A percentile compares a stretch with the other conserved stretches of the same genome.
phyloP scores from a whole-genome alignment of 2,113 vertebrate species.

The Ellobius talpinus region DNA sequence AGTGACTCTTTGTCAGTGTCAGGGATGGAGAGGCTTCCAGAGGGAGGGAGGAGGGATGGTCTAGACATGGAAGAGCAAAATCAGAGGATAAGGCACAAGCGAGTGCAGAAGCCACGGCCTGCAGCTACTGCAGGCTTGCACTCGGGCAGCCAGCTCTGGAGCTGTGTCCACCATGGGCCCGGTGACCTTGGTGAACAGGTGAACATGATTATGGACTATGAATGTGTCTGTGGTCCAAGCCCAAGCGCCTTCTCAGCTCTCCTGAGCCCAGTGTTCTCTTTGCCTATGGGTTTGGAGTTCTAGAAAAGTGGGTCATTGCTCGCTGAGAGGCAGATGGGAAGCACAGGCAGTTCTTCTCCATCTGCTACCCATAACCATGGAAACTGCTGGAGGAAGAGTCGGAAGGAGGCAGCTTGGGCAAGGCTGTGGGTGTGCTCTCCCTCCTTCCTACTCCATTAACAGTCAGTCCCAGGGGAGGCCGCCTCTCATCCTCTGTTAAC shows the following conservation, averaged over 20 bases:
- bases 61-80: neutral
- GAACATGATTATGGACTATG: neutral
- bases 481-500: neutral
- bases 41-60: neutral
- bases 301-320: conserved; percentile 73
- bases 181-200: conserved; percentile 1
- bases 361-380: conserved; percentile 70
- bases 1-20: neutral
- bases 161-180: neutral
- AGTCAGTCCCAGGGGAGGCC: neutral
- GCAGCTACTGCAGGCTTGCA: neutral
- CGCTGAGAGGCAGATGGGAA: conserved; percentile 63
- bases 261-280: conserved; percentile 17
- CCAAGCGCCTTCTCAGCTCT: neutral
- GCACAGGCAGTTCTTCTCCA: conserved; percentile 45
- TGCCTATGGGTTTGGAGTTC: conserved; percentile 50
- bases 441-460: neutral
- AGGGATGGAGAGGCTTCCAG: neutral
- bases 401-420: conserved; percentile 14
- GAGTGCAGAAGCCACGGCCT: neutral
- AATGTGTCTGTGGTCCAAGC: neutral
- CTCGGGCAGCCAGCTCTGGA: neutral
- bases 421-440: conserved; percentile 1
- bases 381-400: conserved; percentile 40
- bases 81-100: neutral